Evolutionary conservation across 2,888 invertebrate genomes (phyloP), one percentile per base, ranked within the genome.

Genomic region (Cordilura impudica): DNA sequence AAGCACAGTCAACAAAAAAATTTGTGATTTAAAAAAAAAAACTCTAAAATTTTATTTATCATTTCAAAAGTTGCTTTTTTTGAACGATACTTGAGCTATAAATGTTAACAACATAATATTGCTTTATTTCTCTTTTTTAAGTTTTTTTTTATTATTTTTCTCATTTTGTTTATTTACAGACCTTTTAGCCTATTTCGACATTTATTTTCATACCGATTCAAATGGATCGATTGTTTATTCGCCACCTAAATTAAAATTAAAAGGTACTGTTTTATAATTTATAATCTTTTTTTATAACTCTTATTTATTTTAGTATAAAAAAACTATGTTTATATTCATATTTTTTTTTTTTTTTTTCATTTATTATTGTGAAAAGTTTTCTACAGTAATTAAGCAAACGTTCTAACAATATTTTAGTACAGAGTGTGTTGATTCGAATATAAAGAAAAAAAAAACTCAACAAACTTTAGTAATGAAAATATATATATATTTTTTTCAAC

Each of bases 191-290:
- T 93, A 93, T 92, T 93, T 92, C 91, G 92, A 93, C 90, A 92
- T 94, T 90, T 92, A 93, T 90, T 93, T 94, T 91, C 94, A 95
- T 87, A 94, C 94, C 88, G 94, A 95, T 92, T 93, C 94, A 85
- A 92, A 93, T 87, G 94, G 94, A 88, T 92, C 92, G 83, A 93
- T 88, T 84, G 87, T 89, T 85, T 92, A 93, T 90, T 92, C 93
- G 89, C 95, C 95, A 87, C 92, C 93, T 84, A 92, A 94, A 88
- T 91, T 93, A 87, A 92, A 92, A 89, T 92, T 94, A 83, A 92
- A 93, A 93, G 95, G 95, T 95, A 93, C 71, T 61, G 21, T 65
- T 21, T 26, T 49, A 35, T 23, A 31, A 29, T 63, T 58, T 29
- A n/a, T n/a, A n/a, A 43, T 45, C 21, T 29, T 45, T 19, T 29